Conservation (phyloP, 2,888 invertebrate genomes). For the Iselma pallidipennis region DNA sequence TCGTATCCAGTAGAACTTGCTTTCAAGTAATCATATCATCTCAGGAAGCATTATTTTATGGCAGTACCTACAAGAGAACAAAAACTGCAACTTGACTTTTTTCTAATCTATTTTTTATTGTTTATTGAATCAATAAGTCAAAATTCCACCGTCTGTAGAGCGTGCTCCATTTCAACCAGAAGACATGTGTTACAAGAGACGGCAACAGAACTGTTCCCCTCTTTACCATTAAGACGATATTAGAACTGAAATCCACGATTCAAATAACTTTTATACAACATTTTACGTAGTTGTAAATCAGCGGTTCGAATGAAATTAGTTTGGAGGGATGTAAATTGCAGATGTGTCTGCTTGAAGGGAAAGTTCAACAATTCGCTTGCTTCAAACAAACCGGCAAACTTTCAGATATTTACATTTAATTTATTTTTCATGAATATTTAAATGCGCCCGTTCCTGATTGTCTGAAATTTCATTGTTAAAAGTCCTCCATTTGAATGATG, state of each 20-base stretch:
- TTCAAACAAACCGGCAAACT: constrained; percentile 12
- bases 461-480: constrained; percentile 26
- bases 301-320: constrained; percentile 42
- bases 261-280: constrained; percentile 47
- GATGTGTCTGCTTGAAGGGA: constrained; percentile 34
- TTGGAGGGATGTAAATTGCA: constrained; percentile 44
- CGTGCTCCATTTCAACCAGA: constrained; percentile 9
- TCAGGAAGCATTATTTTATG: too few species aligned
- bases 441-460: constrained; percentile 34
- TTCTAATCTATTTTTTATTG: neutral
- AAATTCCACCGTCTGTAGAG: neutral
- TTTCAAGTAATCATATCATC: constrained; percentile 25
- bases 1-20: constrained; percentile 10
- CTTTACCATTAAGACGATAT: constrained; percentile 42
- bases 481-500: constrained; percentile 17
- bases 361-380: constrained; percentile 21
- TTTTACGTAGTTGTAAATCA: constrained; percentile 44
- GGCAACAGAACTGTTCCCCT: constrained; percentile 25
- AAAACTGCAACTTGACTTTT: too few species aligned
- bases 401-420: constrained; percentile 40
- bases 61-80: too few species aligned
- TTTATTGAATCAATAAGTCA: neutral
- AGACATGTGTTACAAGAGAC: constrained; percentile 44
- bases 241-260: constrained; percentile 43
- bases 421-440: constrained; percentile 45